These are phyloP conservation scores for Podarcis raffonei DNA, from an alignment of 2,113 vertebrate genomes.

Conservation along the genomic window DNA sequence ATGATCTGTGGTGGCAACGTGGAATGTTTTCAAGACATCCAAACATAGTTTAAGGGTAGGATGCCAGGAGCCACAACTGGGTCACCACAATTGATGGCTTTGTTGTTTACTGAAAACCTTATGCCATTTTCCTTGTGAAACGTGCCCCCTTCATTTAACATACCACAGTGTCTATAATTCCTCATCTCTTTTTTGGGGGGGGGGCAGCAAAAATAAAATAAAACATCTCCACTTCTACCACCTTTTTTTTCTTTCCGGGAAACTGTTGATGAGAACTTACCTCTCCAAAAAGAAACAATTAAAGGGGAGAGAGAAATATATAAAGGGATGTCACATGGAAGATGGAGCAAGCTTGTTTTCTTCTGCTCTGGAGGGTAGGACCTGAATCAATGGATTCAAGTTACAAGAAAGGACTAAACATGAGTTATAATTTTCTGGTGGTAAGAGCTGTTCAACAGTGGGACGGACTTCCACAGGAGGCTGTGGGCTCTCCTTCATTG, in stretches of 20 bases:
- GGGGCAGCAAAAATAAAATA: neutral
- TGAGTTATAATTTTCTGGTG: too few relatives aligned
- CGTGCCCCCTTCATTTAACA: neutral
- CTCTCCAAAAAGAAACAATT: neutral
- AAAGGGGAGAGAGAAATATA: neutral
- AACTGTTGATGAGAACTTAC: conserved; percentile 8
- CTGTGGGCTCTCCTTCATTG: too few relatives aligned
- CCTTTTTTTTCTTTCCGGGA: neutral
- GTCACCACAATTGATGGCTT: conserved; percentile 11
- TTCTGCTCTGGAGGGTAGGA: too few relatives aligned
- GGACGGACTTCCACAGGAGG: too few relatives aligned
- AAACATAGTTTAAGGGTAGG: conserved; percentile 2
- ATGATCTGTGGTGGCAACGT: neutral
- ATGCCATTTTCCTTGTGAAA: conserved; percentile 19
- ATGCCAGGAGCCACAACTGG: conserved; percentile 3
- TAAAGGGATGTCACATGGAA: neutral
- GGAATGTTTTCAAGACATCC: conserved; percentile 5
- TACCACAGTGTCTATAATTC: neutral
- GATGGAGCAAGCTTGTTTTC: too few relatives aligned
- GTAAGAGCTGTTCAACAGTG: too few relatives aligned
- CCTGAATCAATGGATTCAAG: too few relatives aligned
- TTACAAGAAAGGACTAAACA: too few relatives aligned
- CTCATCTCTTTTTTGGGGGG: neutral
- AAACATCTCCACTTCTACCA: neutral
- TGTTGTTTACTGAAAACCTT: conserved; percentile 8